Percentiles rank a stretch among this genome's conserved stretches.
Evolutionary conservation across 2,797 vertebrate genomes (phyloP).

Genomic region (Gymnothorax javanicus): DNA sequence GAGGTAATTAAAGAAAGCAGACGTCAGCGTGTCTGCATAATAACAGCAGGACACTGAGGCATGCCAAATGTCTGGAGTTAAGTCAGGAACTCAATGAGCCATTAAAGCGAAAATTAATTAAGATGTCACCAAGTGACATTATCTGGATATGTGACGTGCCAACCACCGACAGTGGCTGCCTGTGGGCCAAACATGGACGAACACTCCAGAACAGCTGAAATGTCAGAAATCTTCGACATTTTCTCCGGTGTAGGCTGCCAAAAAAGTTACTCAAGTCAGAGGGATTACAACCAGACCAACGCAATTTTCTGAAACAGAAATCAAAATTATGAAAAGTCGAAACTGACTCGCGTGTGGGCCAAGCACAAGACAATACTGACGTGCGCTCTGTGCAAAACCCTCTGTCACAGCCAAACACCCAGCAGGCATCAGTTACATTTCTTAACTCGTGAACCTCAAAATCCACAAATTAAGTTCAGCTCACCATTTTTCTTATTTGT

Average conservation of each 20-base stretch:
- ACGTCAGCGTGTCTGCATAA: slow-evolving; percentile 69
- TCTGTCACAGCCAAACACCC: slow-evolving; percentile 26
- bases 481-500: too few relatives aligned
- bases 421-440: slow-evolving; percentile 28
- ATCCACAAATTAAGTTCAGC: neutral
- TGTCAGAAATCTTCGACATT: neutral
- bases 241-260: slow-evolving; percentile 28
- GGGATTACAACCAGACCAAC: slow-evolving; percentile 47
- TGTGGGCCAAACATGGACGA: slow-evolving; percentile 2
- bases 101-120: slow-evolving; percentile 27
- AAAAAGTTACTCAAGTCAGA: slow-evolving; percentile 27
- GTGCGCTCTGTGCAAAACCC: slow-evolving; percentile 72
- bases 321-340: slow-evolving; percentile 32
- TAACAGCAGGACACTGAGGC: slow-evolving; percentile 61
- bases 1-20: slow-evolving; percentile 60
- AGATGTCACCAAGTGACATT: slow-evolving; percentile 26
- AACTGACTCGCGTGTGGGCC: slow-evolving; percentile 3
- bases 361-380: slow-evolving; percentile 61
- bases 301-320: slow-evolving; percentile 48
- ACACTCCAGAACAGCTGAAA: neutral
- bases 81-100: slow-evolving; percentile 45
- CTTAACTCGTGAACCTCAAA: neutral
- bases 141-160: neutral
- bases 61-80: slow-evolving; percentile 68
- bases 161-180: slow-evolving; percentile 20